Percentiles rank a stretch among this genome's conserved stretches.
Conservation (phyloP, 2,888 invertebrate genomes). For the Stenoptilia bipunctidactyla region DNA sequence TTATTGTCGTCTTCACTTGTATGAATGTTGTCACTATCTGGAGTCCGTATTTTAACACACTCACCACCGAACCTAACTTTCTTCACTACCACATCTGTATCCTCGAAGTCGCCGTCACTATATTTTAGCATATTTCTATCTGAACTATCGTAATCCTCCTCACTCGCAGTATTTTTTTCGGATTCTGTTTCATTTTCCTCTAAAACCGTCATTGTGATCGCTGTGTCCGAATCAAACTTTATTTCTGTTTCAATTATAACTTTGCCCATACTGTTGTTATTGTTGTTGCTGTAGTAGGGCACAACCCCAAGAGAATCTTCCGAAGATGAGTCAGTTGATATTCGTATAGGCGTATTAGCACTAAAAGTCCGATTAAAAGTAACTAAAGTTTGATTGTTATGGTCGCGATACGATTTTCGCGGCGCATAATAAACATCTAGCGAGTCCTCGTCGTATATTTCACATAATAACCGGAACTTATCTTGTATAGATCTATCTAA, state of each 20-base stretch:
- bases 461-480: constrained; percentile 54
- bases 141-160: constrained; percentile 55
- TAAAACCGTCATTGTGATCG: constrained; percentile 86
- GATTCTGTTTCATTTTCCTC: constrained; percentile 74
- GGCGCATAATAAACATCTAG: constrained; percentile 59
- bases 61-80: constrained; percentile 90
- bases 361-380: constrained; percentile 48
- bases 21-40: constrained; percentile 82
- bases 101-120: constrained; percentile 73
- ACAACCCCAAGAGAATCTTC: constrained; percentile 69
- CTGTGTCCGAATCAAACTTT: constrained; percentile 83
- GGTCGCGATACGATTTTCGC: constrained; percentile 34
- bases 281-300: constrained; percentile 50
- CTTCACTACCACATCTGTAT: constrained; percentile 69
- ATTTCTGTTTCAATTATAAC: constrained; percentile 88
- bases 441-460: constrained; percentile 58
- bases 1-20: constrained; percentile 67
- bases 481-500: constrained; percentile 61
- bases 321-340: constrained; percentile 66
- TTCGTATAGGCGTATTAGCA: constrained; percentile 35
- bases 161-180: constrained; percentile 51
- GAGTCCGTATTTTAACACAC: constrained; percentile 86
- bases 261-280: constrained; percentile 66
- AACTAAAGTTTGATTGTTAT: constrained; percentile 36
- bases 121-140: constrained; percentile 70